Evolutionary conservation across 1,140 invertebrate species (phyloP), one percentile per base, ranked within the genome.

Genomic region (Drosophila quadrilineata): DNA sequence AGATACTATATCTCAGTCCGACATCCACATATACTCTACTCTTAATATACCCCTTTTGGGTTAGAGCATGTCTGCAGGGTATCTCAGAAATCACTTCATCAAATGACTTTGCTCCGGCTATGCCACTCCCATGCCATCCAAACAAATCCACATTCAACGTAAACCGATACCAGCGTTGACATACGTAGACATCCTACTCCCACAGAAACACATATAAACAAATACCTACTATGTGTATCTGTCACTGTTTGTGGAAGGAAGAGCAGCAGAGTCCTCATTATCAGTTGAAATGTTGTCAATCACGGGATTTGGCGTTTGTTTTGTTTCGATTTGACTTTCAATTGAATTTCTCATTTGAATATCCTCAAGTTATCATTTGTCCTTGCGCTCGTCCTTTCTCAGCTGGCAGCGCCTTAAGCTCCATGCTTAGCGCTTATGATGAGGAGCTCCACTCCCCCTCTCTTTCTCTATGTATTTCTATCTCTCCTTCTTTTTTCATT

Each of bases 301-400:
- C 84, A 85, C 73, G 64, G 60, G 69, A 70, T 85, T 84, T 70
- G n/a, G n/a, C 68, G 71, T 80, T 82, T 82, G 69, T 73, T 84
- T 84, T 72, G 69, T 84, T 76, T 84, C 73, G 73, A 84, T 82
- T 82, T 76, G 76, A 76, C 76, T 82, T 82, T 76, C 76, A 82
- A 82, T 82, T 82, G 76, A 82, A 76, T 82, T 84, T 84, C 63
- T 46, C 22, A 82, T 82, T 84, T 82, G 77, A 82, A 82, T 82
- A 84, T 70, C 58, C 58, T n/a, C 41, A 46, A 49, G 57, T 66
- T 66, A 54, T 57, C 70, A 28, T 66, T 62, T 60, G 52, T 43
- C 22, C 40, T 43, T 43, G 40, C 26, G 31, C 36, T 14, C 5
- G 21, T 6, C 22, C 19, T 8, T n/a, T 10, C 8, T 4, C n/a